Evolutionary conservation across 2,888 invertebrate genomes (phyloP).

Genomic region (Iphiclides podalirius): DNA sequence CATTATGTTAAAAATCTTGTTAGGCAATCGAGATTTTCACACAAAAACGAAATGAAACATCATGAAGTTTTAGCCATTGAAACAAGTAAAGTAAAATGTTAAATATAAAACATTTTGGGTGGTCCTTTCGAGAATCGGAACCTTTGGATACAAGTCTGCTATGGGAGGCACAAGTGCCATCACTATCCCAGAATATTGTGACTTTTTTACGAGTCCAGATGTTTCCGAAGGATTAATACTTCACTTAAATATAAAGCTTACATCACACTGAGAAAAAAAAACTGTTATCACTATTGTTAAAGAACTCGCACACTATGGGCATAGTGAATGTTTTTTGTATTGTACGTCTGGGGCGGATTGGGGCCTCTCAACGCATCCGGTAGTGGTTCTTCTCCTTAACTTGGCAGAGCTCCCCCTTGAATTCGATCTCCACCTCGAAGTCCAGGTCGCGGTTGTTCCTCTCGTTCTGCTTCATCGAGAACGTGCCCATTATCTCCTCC

Average conservation of each 20-base stretch:
- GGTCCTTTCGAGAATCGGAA: not conserved
- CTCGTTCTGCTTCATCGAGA: conserved; percentile 97
- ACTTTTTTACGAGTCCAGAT: no score
- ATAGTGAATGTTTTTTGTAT: conserved; percentile 7
- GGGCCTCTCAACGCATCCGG: conserved; percentile 90
- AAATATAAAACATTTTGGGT: not conserved
- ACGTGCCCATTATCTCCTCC: conserved; percentile 95
- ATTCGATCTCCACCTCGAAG: conserved; percentile 95
- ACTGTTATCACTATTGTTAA: conserved; percentile 15
- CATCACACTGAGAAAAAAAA: conserved; percentile 22
- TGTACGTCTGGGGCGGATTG: not conserved
- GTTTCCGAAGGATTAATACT: no score
- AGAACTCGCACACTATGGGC: conserved; percentile 9
- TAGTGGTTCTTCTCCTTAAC: conserved; percentile 92
- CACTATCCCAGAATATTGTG: no score
- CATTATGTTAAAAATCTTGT: no score
- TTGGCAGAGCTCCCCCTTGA: conserved; percentile 93
- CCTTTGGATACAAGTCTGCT: not conserved
- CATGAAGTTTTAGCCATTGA: no score
- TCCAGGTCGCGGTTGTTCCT: conserved; percentile 98
- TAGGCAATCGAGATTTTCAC: no score
- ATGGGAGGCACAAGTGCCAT: no score
- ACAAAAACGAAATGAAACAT: no score
- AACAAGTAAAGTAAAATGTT: not conserved
- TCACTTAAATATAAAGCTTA: conserved; percentile 20